phyloP scores from a whole-genome alignment of 2,797 vertebrate species.

The Notolepis coatsorum region DNA sequence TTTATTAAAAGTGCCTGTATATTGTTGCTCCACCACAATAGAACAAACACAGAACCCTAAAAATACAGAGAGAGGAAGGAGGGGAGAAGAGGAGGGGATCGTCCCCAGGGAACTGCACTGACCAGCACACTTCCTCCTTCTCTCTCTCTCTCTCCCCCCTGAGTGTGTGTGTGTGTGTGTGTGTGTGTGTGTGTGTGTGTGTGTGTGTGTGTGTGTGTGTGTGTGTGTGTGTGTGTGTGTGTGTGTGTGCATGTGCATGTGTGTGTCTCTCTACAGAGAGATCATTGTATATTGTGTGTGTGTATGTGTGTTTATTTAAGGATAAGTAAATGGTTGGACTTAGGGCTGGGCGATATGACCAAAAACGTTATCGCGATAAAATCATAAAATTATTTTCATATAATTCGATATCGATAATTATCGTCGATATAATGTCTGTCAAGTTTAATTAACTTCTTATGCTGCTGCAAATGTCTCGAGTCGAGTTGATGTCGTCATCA shows the following conservation, averaged over 20 bases:
- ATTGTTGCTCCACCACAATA: constrained; percentile 45
- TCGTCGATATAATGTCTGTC: too few relatives aligned
- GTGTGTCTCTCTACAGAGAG: too few relatives aligned
- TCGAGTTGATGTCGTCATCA: too few relatives aligned
- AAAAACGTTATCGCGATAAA: too few relatives aligned
- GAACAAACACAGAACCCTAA: constrained; percentile 59
- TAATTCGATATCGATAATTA: too few relatives aligned
- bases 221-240: neutral
- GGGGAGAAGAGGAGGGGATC: neutral
- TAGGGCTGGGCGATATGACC: too few relatives aligned
- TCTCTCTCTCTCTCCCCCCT: too few relatives aligned
- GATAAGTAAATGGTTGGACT: too few relatives aligned
- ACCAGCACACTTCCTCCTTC: constrained; percentile 31
- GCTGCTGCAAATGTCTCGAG: too few relatives aligned
- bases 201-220: neutral
- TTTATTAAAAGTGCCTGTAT: constrained; percentile 19
- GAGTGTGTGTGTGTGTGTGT: neutral
- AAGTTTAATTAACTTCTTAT: too few relatives aligned
- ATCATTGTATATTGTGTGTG: too few relatives aligned
- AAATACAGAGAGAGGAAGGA: constrained; percentile 55
- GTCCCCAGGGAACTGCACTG: constrained; percentile 14
- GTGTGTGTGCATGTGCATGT: neutral
- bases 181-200: neutral
- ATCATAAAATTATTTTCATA: too few relatives aligned
- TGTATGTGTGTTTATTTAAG: neutral